These are phyloP conservation scores for Drosophila testacea DNA, from an alignment of 2,888 invertebrate species.

Conservation along the genomic window DNA sequence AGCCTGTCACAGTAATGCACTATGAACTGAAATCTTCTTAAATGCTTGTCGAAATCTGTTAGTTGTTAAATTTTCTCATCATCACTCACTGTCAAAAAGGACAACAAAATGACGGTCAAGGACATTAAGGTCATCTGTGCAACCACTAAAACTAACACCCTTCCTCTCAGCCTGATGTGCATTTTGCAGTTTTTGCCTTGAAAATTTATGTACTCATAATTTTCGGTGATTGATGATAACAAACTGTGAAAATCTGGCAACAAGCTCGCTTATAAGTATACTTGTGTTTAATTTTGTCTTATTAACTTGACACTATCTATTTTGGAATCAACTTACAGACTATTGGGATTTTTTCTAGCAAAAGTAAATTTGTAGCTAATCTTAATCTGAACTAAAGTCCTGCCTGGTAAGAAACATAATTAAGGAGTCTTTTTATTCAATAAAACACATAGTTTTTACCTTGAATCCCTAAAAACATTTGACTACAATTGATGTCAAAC, in stretches of 20 bases:
- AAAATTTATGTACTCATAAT: constrained; percentile 28
- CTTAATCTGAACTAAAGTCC: no score
- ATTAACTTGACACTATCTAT: background rate
- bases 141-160: background rate
- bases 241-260: constrained; percentile 36
- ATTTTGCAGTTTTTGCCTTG: constrained; percentile 44
- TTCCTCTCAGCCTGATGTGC: constrained; percentile 6
- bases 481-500: no score
- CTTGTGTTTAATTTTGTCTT: background rate
- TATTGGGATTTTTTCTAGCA: no score
- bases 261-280: background rate
- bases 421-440: no score
- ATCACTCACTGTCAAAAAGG: background rate
- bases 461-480: no score
- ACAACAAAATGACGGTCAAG: constrained; percentile 34
- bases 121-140: constrained; percentile 51
- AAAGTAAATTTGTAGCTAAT: no score
- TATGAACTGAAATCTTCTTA: background rate
- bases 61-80: constrained; percentile 33
- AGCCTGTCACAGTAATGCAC: background rate
- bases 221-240: constrained; percentile 61
- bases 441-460: no score
- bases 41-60: constrained; percentile 17
- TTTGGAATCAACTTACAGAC: background rate
- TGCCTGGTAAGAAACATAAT: no score